Conservation (phyloP, 2,888 invertebrate genomes). For the Drosophila koepferae region DNA sequence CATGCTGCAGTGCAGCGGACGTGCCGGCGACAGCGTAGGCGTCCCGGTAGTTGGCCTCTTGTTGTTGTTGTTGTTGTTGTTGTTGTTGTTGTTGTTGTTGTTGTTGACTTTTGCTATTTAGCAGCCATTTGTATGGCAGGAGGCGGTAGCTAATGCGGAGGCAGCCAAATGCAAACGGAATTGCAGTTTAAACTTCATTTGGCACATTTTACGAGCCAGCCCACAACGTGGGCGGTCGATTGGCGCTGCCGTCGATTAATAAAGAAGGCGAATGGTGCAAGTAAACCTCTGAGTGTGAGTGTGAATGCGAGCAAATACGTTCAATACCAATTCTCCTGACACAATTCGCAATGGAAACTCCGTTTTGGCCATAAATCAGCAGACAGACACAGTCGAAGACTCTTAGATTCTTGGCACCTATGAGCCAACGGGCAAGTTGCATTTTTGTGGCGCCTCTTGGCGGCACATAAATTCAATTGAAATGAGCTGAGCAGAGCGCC, state of each 20-base stretch:
- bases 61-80: too few relatives aligned
- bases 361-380: constrained; percentile 46
- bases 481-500: constrained; percentile 64
- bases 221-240: constrained; percentile 68
- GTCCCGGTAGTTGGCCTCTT: constrained; percentile 33
- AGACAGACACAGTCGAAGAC: constrained; percentile 30
- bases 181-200: constrained; percentile 78
- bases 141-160: constrained; percentile 41
- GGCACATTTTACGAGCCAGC: constrained; percentile 60
- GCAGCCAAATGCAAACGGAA: constrained; percentile 66
- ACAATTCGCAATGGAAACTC: constrained; percentile 10
- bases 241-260: constrained; percentile 39
- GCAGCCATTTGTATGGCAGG: constrained; percentile 75
- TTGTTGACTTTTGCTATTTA: constrained; percentile 67
- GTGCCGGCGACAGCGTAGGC: constrained; percentile 70
- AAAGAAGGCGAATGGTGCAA: constrained; percentile 31
- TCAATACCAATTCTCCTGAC: constrained; percentile 8
- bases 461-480: constrained; percentile 78
- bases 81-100: too few relatives aligned
- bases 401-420: constrained; percentile 49
- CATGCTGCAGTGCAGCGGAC: constrained; percentile 73
- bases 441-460: constrained; percentile 67
- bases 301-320: constrained; percentile 12
- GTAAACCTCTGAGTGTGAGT: not conserved
- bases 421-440: constrained; percentile 51